A percentile compares a stretch with the other conserved stretches of the same genome.
phyloP scores from a whole-genome alignment of 2,113 vertebrate genomes.

The Tychaedon coryphoeus region DNA sequence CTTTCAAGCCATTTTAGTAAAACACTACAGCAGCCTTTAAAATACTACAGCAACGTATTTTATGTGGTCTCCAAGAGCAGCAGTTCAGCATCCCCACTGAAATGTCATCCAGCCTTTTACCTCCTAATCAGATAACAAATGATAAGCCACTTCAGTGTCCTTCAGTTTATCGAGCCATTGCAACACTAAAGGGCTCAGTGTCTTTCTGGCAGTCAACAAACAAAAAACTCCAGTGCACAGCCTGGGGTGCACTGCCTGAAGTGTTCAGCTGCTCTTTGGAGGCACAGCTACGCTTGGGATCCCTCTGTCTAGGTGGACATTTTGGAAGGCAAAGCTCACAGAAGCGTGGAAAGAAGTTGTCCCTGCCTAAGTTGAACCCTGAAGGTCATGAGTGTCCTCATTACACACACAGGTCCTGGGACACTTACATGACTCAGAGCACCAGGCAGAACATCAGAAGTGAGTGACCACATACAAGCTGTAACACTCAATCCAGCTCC shows the following conservation, averaged over 20 bases:
- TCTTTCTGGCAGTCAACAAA: background rate
- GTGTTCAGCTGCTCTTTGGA: background rate
- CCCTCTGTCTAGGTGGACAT: background rate
- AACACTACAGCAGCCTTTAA: background rate
- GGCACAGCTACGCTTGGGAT: rapidly evolving
- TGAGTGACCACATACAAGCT: background rate
- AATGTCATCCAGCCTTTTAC: constrained; percentile 15
- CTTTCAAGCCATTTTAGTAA: background rate
- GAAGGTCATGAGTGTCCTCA: background rate
- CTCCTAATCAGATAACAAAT: background rate
- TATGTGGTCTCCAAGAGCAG: background rate
- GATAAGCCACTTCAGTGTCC: background rate
- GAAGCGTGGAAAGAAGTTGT: background rate
- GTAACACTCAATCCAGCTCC: background rate
- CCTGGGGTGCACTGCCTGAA: background rate
- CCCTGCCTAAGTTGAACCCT: background rate
- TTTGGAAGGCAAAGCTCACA: background rate
- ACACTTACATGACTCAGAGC: constrained; percentile 1
- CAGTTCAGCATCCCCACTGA: background rate
- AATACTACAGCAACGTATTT: background rate
- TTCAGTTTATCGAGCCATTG: constrained; percentile 13
- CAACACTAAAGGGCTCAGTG: background rate
- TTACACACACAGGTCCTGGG: background rate
- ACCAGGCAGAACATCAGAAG: background rate
- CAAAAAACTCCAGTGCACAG: background rate